These are phyloP conservation scores for Alentia gelatinosa DNA, from an alignment of 2,888 invertebrate genomes.

Conservation along the genomic window DNA sequence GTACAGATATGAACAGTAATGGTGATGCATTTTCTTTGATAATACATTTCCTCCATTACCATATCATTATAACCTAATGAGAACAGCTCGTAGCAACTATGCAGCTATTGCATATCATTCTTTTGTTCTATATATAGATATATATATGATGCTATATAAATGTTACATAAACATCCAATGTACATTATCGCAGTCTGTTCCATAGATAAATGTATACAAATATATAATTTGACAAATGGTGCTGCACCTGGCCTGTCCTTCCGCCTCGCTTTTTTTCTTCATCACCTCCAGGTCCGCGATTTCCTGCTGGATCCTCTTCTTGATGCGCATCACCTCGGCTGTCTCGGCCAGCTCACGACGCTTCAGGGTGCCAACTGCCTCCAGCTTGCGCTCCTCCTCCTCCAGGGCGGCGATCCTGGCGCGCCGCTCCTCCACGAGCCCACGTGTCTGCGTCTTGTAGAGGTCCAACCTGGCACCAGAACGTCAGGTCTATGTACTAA, in stretches of 20 bases:
- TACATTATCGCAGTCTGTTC: too few relatives aligned
- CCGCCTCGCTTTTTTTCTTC: conserved; percentile 61
- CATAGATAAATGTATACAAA: too few relatives aligned
- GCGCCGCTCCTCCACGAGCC: conserved; percentile 53
- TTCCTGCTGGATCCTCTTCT: conserved; percentile 70
- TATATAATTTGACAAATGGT: background rate
- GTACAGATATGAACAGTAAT: too few relatives aligned
- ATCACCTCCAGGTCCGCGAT: conserved; percentile 63
- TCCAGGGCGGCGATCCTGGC: conserved; percentile 45
- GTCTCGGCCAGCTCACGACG: conserved; percentile 70
- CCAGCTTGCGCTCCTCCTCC: conserved; percentile 82
- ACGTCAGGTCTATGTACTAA: too few relatives aligned
- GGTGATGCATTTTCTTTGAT: too few relatives aligned
- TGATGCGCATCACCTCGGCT: conserved; percentile 75
- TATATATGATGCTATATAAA: too few relatives aligned
- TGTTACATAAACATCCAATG: too few relatives aligned
- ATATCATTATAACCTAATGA: too few relatives aligned
- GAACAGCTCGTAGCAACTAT: too few relatives aligned
- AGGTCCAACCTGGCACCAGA: background rate
- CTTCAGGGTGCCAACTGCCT: conserved; percentile 61
- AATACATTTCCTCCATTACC: too few relatives aligned
- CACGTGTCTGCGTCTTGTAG: background rate
- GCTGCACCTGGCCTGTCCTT: conserved; percentile 69
- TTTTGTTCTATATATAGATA: too few relatives aligned
- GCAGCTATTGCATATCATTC: too few relatives aligned